Conservation (phyloP, 2,888 invertebrate species). For the Timandra comae region DNA sequence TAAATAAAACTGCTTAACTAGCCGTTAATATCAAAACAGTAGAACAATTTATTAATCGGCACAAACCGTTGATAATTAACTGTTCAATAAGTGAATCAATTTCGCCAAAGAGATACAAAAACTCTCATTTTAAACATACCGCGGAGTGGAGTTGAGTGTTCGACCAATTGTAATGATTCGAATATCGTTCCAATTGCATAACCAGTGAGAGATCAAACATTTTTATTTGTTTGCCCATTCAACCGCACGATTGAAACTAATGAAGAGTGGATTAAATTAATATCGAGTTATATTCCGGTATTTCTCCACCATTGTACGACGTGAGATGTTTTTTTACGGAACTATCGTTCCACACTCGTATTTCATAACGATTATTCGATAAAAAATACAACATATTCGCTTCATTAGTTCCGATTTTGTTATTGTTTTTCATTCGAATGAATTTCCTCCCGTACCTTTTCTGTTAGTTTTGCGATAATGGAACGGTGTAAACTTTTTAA, state of each 20-base stretch:
- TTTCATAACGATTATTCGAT: constrained; percentile 48
- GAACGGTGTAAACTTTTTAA: background rate
- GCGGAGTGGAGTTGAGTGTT: constrained; percentile 21
- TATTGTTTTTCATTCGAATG: constrained; percentile 28
- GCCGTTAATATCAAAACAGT: no score
- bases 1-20: no score
- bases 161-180: constrained; percentile 56
- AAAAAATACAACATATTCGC: constrained; percentile 31
- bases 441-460: constrained; percentile 14
- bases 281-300: constrained; percentile 56
- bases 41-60: constrained; percentile 9
- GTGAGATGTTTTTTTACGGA: constrained; percentile 42
- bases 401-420: constrained; percentile 48
- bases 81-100: constrained; percentile 20
- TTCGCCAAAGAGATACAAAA: constrained; percentile 17
- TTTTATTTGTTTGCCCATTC: constrained; percentile 70
- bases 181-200: constrained; percentile 61
- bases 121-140: constrained; percentile 17
- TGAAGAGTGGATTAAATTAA: constrained; percentile 73
- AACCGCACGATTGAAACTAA: constrained; percentile 68
- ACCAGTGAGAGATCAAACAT: constrained; percentile 69
- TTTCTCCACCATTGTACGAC: constrained; percentile 35
- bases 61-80: constrained; percentile 17
- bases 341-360: constrained; percentile 29
- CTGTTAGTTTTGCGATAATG: constrained; percentile 19